Evolutionary conservation across 2,797 vertebrate species (phyloP), one percentile per base, ranked within the genome.

Genomic region (Nothura maculosa): DNA sequence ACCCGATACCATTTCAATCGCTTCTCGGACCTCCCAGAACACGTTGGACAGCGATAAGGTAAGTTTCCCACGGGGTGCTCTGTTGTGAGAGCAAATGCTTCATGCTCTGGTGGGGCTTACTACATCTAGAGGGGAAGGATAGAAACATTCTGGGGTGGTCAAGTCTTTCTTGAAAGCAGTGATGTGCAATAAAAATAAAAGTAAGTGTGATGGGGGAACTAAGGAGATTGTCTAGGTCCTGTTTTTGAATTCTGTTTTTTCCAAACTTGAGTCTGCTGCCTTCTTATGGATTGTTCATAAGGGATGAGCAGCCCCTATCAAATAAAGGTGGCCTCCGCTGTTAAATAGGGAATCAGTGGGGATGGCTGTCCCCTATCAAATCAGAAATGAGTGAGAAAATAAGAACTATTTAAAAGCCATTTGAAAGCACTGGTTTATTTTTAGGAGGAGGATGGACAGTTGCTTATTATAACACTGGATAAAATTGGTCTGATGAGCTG

Each of bases 21-120:
- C 99, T 66, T 99, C 99, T 8, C 98, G 99, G 73, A 99, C 99
- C 7, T 99, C 99, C 43, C 99, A 99, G 97, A 99, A 99, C 97
- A 99, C 99, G 0, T 98, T 99, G 95, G 99, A 99, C 98, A 99
- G 99, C 1, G 99, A 99, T 91, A 99, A 99, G 99, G 99, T 99
- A 92, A 97, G 98, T 38, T 15, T 21, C 6, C 7, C 0, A 10
- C 38, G 8, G 38, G 21, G 10, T 72, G 25, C 42, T 68, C 12
- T 68, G 13, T 47, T 73, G 54, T 84, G 45, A 75, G 6, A 85
- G 34, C 15, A n/a, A 36, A 34, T 66, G 4, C 22, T 70, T 70
- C 0, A 1, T 67, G 43, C 45, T 18, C 42, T 54, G 22, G 9
- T 45, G 12, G 63, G 43, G 88, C 28, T 28, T 89, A 42, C 30